Evolutionary conservation across 2,113 vertebrate species (phyloP).

Genomic region (Boleophthalmus pectinirostris): DNA sequence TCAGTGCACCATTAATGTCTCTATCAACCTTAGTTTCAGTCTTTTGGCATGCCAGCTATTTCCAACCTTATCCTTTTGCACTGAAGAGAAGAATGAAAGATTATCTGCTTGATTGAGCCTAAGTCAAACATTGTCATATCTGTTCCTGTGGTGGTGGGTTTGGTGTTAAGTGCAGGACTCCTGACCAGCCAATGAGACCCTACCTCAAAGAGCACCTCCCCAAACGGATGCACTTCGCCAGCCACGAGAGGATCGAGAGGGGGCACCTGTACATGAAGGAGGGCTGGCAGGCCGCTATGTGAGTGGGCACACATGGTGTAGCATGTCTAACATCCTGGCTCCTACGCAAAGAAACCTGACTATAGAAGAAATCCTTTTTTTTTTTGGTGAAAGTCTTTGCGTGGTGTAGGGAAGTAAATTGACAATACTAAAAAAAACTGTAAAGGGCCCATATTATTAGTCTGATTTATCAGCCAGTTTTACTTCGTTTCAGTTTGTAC

Average conservation of each 20-base stretch:
- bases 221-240: conserved; percentile 91
- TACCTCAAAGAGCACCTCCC: conserved; percentile 90
- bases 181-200: conserved; percentile 86
- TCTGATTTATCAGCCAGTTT: too few species aligned
- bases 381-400: too few species aligned
- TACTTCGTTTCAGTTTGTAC: too few species aligned
- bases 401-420: too few species aligned
- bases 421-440: too few species aligned
- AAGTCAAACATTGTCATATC: conserved; percentile 50
- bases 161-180: conserved; percentile 83
- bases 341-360: too few species aligned
- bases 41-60: conserved; percentile 88
- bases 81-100: conserved; percentile 51
- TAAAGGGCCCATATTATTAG: too few species aligned
- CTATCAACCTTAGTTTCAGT: conserved; percentile 37
- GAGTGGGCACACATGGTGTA: conserved; percentile 61
- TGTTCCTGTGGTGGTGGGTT: conserved; percentile 19
- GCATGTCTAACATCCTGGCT: too few species aligned
- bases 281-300: conserved; percentile 89
- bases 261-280: conserved; percentile 86
- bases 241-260: conserved; percentile 88
- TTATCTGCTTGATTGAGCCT: conserved; percentile 54
- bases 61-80: conserved; percentile 42
- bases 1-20: too few species aligned
- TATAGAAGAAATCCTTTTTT: too few species aligned